These are phyloP conservation scores for Orthosia incerta DNA, from an alignment of 2,888 invertebrate genomes.

Conservation along the genomic window DNA sequence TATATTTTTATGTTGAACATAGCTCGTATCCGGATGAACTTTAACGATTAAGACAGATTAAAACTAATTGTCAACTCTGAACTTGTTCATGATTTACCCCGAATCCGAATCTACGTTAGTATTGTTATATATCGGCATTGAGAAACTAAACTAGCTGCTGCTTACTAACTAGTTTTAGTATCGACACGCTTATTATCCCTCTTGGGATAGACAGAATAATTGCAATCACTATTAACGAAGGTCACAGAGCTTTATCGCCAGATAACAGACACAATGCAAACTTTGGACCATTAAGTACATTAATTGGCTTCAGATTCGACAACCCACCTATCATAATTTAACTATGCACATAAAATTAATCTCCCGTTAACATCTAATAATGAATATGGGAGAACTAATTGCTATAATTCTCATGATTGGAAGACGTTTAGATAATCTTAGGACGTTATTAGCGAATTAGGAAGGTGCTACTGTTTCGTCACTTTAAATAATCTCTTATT, in stretches of 20 bases:
- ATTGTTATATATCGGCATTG: too few relatives aligned
- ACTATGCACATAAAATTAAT: constrained; percentile 35
- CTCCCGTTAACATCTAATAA: constrained; percentile 12
- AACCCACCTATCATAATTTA: constrained; percentile 25
- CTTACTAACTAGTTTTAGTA: neutral
- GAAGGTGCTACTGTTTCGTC: too few relatives aligned
- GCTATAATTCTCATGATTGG: neutral
- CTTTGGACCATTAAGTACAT: constrained; percentile 28
- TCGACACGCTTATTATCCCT: neutral
- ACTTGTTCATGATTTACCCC: too few relatives aligned
- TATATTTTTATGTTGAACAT: too few relatives aligned
- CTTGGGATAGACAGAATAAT: neutral
- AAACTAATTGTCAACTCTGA: too few relatives aligned
- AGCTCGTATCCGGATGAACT: too few relatives aligned
- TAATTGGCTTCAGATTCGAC: constrained; percentile 35
- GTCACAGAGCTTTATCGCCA: constrained; percentile 19
- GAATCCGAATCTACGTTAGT: too few relatives aligned
- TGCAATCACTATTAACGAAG: constrained; percentile 1
- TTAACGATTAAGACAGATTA: too few relatives aligned
- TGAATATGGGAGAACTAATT: constrained; percentile 19
- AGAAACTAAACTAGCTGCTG: too few relatives aligned
- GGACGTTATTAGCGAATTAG: neutral
- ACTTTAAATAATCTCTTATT: constrained; percentile 10
- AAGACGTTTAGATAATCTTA: constrained; percentile 1
- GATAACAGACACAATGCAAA: constrained; percentile 38